Percentiles rank a stretch among this genome's conserved stretches.
Conservation (phyloP, 2,888 invertebrate species). For the Malthinus flaveolus region DNA sequence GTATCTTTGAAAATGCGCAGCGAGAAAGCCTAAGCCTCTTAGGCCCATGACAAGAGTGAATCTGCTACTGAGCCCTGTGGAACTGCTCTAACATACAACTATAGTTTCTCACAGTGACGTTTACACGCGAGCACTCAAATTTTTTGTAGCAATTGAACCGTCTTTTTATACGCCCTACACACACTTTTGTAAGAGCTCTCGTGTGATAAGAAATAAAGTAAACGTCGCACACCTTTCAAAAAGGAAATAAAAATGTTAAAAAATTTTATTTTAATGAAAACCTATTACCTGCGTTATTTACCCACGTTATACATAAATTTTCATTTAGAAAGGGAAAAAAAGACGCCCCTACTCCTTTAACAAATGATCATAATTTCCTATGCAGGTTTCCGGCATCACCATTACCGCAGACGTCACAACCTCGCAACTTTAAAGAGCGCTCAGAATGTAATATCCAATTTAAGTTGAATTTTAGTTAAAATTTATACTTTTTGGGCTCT, state of each 20-base stretch:
- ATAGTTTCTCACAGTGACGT: too few species aligned
- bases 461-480: too few species aligned
- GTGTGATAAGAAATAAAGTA: too few species aligned
- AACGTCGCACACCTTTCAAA: not conserved
- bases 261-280: conserved; percentile 6
- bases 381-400: conserved; percentile 23
- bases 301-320: conserved; percentile 34
- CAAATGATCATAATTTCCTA: conserved; percentile 39
- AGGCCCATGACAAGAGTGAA: too few species aligned
- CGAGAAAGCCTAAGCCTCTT: too few species aligned
- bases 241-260: not conserved
- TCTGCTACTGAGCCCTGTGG: too few species aligned
- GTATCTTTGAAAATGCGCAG: too few species aligned
- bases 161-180: too few species aligned
- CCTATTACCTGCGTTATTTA: conserved; percentile 21
- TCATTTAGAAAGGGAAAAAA: conserved; percentile 34
- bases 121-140: too few species aligned
- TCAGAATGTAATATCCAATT: not conserved
- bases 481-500: not conserved
- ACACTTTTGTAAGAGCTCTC: too few species aligned
- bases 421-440: conserved; percentile 12
- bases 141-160: too few species aligned
- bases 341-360: conserved; percentile 27
- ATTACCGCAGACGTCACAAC: conserved; percentile 17
- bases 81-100: too few species aligned